Percentiles rank a stretch among this genome's conserved stretches.
These are phyloP conservation scores for Ginglymostoma cirratum DNA, from an alignment of 2,113 vertebrate species.

Conservation along the genomic window DNA sequence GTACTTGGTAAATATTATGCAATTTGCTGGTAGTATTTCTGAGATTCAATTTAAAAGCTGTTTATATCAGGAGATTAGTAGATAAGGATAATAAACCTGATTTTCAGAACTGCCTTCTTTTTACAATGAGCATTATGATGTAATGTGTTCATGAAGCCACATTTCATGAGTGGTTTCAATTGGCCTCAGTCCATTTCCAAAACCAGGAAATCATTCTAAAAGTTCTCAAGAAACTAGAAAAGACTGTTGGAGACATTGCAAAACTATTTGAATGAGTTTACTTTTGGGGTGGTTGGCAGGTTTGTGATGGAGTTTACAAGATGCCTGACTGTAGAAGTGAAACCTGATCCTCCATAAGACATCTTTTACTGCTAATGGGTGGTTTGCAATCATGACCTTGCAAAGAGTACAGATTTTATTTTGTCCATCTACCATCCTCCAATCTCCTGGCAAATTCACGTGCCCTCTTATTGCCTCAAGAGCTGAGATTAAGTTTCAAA, in stretches of 20 bases:
- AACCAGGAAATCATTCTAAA: background rate
- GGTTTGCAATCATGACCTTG: background rate
- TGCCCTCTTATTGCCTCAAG: no score
- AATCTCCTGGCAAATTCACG: no score
- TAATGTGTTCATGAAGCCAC: no score
- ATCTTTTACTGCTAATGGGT: background rate
- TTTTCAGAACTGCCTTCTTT: background rate
- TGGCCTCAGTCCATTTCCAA: conserved; percentile 2
- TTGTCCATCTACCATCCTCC: background rate
- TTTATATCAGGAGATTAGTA: background rate
- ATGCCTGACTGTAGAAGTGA: background rate
- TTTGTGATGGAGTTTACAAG: background rate
- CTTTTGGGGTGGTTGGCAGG: background rate
- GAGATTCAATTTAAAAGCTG: background rate
- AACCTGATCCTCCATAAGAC: background rate
- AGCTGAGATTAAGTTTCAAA: no score
- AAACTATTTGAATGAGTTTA: background rate
- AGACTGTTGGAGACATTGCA: background rate
- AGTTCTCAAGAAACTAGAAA: background rate
- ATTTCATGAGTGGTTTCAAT: conserved; percentile 5
- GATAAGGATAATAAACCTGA: background rate
- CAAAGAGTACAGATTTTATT: background rate
- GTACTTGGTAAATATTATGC: background rate
- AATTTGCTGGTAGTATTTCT: background rate
- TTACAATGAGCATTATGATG: background rate